Conservation (phyloP, 2,888 invertebrate genomes). For the Sclerodermus sp. region DNA sequence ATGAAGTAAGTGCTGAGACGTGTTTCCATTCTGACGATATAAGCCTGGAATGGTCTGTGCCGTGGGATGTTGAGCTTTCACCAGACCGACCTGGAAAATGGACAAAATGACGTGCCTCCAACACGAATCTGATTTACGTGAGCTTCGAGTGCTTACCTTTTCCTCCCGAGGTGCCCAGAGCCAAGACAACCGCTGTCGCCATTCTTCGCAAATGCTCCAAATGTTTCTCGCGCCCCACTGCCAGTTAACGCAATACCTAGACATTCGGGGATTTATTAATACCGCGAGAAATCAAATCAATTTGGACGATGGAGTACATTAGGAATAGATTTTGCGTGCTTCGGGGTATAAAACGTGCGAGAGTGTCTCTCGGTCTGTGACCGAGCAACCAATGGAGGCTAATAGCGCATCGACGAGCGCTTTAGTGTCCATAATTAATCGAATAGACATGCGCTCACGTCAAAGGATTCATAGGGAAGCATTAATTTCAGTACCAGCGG, state of each 20-base stretch:
- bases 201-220: constrained; percentile 53
- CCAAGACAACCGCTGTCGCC: constrained; percentile 53
- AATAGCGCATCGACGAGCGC: constrained; percentile 9
- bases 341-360: too few species aligned
- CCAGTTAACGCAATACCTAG: constrained; percentile 44
- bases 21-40: constrained; percentile 45
- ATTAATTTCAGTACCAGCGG: constrained; percentile 15
- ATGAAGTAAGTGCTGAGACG: constrained; percentile 50
- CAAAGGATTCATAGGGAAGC: constrained; percentile 20
- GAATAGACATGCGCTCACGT: constrained; percentile 15
- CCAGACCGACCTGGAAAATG: constrained; percentile 47
- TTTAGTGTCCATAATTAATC: constrained; percentile 22
- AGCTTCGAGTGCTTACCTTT: constrained; percentile 35
- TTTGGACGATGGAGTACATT: background rate
- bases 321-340: too few species aligned
- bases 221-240: constrained; percentile 49
- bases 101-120: background rate
- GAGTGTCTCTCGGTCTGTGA: too few species aligned
- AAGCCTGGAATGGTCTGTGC: constrained; percentile 51
- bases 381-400: constrained; percentile 5
- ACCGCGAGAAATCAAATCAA: constrained; percentile 2
- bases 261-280: constrained; percentile 5
- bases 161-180: constrained; percentile 54
- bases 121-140: too few species aligned
- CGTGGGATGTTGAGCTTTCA: constrained; percentile 54